Percentiles rank a stretch among this genome's conserved stretches.
Evolutionary conservation across 2,888 invertebrate genomes (phyloP).

Genomic region (Calameuta filiformis): DNA sequence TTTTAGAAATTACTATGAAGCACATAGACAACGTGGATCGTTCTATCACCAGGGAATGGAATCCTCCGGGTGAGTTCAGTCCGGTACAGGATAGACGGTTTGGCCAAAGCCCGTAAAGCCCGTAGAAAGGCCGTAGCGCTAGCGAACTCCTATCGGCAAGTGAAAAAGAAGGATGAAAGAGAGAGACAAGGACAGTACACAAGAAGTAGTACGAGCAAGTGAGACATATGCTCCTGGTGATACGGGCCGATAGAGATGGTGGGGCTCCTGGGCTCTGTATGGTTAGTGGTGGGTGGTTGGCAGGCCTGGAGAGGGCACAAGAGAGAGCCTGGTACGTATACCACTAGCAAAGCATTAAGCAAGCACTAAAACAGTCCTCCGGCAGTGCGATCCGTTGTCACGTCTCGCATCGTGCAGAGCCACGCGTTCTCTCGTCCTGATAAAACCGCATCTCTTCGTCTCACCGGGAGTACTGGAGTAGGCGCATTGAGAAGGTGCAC

Average conservation of each 20-base stretch:
- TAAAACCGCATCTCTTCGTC: not conserved
- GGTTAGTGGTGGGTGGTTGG: not conserved
- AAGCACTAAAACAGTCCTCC: slow-evolving; percentile 51
- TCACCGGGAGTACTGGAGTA: not conserved
- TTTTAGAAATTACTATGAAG: not conserved
- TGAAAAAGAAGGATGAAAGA: not conserved
- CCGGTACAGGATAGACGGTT: not conserved
- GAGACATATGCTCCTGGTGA: not conserved
- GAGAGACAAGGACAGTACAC: not conserved
- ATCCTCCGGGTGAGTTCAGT: not conserved
- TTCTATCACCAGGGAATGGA: not conserved
- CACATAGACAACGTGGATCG: not conserved
- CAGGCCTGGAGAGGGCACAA: slow-evolving; percentile 19
- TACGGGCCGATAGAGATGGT: slow-evolving; percentile 24
- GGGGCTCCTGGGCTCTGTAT: slow-evolving; percentile 11
- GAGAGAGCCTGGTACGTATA: slow-evolving; percentile 23
- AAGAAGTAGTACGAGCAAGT: not conserved
- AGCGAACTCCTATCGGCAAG: not conserved
- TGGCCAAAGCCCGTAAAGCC: not conserved
- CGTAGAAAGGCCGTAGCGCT: not conserved
- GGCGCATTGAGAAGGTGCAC: not conserved
- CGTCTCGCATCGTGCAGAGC: slow-evolving; percentile 30
- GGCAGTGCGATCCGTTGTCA: slow-evolving; percentile 49
- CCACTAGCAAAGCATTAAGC: slow-evolving; percentile 44
- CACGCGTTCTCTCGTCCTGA: not conserved